A percentile compares a stretch with the other conserved stretches of the same genome.
phyloP scores from a whole-genome alignment of 1,140 invertebrate species.

The Aphelinus certus region DNA sequence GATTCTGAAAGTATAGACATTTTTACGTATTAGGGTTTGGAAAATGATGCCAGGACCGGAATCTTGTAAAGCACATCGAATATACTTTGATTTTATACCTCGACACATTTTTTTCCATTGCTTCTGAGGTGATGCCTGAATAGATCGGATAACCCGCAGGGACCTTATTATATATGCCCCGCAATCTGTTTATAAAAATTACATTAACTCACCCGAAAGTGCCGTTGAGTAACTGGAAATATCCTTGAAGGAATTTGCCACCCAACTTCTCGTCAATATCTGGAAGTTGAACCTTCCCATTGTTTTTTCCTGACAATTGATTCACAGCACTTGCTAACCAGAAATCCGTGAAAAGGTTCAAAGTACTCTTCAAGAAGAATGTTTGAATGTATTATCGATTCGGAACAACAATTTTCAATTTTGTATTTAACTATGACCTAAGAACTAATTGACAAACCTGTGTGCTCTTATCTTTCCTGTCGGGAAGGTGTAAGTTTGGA shows the following conservation, averaged over 20 bases:
- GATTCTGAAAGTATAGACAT: too few relatives aligned
- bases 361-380: neutral
- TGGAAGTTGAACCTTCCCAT: neutral
- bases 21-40: too few relatives aligned
- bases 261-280: neutral
- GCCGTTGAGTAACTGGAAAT: neutral
- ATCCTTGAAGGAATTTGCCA: neutral
- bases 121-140: too few relatives aligned
- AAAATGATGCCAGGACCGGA: too few relatives aligned
- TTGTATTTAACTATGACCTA: neutral
- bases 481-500: neutral
- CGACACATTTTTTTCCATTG: too few relatives aligned
- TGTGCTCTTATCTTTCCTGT: neutral
- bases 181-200: too few relatives aligned
- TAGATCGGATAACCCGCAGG: neutral
- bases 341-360: conserved; percentile 5
- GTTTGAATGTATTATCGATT: neutral
- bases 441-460: neutral
- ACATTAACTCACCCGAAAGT: conserved; percentile 10
- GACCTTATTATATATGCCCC: neutral
- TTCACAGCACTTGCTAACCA: conserved; percentile 5
- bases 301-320: neutral
- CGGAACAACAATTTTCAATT: neutral
- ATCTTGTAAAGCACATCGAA: too few relatives aligned
- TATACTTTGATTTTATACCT: too few relatives aligned